A percentile compares a stretch with the other conserved stretches of the same genome.
These are phyloP conservation scores for Heterotis niloticus DNA, from an alignment of 2,113 vertebrate species.

Conservation along the genomic window DNA sequence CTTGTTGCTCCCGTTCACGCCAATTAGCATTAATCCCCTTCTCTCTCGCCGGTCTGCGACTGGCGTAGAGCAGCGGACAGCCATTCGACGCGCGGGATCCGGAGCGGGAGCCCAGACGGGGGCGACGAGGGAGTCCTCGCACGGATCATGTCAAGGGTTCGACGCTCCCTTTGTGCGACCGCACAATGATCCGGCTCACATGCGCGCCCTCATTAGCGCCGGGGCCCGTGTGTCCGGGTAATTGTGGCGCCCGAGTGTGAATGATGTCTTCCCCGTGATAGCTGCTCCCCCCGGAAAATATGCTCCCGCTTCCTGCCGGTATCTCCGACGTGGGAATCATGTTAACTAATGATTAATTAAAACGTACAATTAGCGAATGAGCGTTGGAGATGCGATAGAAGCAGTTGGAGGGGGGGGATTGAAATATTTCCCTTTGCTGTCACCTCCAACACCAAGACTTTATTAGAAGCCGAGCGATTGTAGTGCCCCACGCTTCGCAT, in stretches of 20 bases:
- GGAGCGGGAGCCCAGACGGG: background rate
- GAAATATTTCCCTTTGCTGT: slow-evolving; percentile 40
- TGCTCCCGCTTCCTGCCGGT: slow-evolving; percentile 28
- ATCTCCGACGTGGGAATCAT: slow-evolving; percentile 41
- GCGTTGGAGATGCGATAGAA: slow-evolving; percentile 45
- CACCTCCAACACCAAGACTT: slow-evolving; percentile 14
- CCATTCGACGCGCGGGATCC: background rate
- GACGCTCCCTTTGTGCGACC: background rate
- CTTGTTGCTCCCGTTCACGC: slow-evolving; percentile 9
- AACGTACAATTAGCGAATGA: slow-evolving; percentile 44
- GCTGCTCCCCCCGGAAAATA: slow-evolving; percentile 3
- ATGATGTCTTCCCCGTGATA: slow-evolving; percentile 8
- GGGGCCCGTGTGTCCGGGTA: background rate
- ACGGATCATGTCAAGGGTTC: slow-evolving; percentile 7
- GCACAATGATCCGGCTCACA: slow-evolving; percentile 4
- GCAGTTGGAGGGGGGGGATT: slow-evolving; percentile 42
- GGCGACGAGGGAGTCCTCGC: background rate
- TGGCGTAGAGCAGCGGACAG: background rate
- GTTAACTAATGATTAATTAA: slow-evolving; percentile 48
- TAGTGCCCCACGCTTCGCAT: background rate
- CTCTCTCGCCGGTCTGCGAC: background rate
- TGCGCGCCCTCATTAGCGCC: slow-evolving; percentile 7
- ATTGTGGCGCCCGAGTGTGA: background rate
- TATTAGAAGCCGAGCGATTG: background rate
- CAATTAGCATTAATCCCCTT: slow-evolving; percentile 23